Evolutionary conservation across 2,113 vertebrate species (phyloP).

Genomic region (Axis porcinus): DNA sequence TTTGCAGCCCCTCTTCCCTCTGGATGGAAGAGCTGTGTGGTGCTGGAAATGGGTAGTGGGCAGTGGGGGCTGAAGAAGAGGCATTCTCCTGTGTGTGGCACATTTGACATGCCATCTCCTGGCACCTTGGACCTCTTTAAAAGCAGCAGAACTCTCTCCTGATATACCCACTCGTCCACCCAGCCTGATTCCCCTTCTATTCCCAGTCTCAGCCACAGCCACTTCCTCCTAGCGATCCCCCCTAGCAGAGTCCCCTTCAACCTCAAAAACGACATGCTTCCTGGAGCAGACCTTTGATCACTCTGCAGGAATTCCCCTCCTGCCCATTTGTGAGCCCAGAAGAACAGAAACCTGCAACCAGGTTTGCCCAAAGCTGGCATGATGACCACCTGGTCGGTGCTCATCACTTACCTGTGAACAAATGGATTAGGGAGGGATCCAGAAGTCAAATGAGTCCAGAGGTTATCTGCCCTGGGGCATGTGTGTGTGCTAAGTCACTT

Average conservation of each 20-base stretch:
- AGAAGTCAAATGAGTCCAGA: neutral
- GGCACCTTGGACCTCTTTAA: neutral
- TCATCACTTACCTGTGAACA: neutral
- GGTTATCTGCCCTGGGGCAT: neutral
- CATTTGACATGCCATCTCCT: fast-evolving
- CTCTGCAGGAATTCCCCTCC: neutral
- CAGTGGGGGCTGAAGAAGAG: fast-evolving
- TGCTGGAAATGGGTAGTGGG: fast-evolving
- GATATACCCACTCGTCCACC: neutral
- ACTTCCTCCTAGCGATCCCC: no score
- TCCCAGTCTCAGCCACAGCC: neutral
- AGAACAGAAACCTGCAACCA: neutral
- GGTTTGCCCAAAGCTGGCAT: neutral
- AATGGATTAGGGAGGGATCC: neutral
- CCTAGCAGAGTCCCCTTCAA: neutral
- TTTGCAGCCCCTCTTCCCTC: neutral
- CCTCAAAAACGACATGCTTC: neutral
- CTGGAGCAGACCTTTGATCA: neutral
- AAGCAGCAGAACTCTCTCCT: neutral
- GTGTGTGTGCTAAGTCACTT: neutral
- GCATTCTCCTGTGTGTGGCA: fast-evolving
- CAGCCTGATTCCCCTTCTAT: neutral
- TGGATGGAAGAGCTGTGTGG: neutral
- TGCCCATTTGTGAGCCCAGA: neutral
- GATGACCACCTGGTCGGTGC: neutral